Base-by-base conservation (phyloP, 2,797 vertebrate species). In the Acridotheres tristis region DNA sequence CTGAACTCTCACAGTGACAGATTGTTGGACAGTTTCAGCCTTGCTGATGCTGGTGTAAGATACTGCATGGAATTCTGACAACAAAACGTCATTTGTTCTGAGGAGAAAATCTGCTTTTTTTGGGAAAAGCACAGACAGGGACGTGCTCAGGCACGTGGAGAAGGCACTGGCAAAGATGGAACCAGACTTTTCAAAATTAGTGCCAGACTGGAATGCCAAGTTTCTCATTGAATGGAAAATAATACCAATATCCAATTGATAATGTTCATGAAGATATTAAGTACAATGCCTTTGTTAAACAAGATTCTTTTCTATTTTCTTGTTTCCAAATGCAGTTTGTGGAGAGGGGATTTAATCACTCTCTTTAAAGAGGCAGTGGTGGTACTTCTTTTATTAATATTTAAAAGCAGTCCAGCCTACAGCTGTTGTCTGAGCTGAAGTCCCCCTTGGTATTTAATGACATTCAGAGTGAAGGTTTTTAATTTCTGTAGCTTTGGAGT, bases 111-210 rank as follows among this genome's bases (percentile, higher is more conserved):
- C 36, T 4, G 3, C 54, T 23, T 1, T 54, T 36, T 93, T 78
- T 83, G 68, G 66, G 20, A 27, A 9, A 58, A 65, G 22, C 1
- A 0, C 50, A 53, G 47, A 20, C 32, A 13, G 34, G 20, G 29
- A 66, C 0, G 0, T 53, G 13, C 6, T 66, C 38, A 19, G 66
- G 38, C 34, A 40, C 0, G 0, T 69, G 36, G 73, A 27, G 20
- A 55, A 66, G 40, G n/a, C 10, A 5, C 42, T 63, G 45, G 32
- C 76, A 69, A 53, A 73, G 29, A 42, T 50, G 25, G 38, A 83
- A 65, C 25, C 42, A 82, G 67, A 34, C 76, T 84, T 76, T 55
- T 63, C 55, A 76, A 79, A 95, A 53, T 48, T 20, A 63, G 5
- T 42, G 43, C 29, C 34, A 74, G 45, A 7, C 6, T 36, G 72